Percentiles rank a stretch among this genome's conserved stretches.
These are phyloP conservation scores for Hippotragus niger DNA, from an alignment of 2,113 vertebrate species.

Conservation along the genomic window DNA sequence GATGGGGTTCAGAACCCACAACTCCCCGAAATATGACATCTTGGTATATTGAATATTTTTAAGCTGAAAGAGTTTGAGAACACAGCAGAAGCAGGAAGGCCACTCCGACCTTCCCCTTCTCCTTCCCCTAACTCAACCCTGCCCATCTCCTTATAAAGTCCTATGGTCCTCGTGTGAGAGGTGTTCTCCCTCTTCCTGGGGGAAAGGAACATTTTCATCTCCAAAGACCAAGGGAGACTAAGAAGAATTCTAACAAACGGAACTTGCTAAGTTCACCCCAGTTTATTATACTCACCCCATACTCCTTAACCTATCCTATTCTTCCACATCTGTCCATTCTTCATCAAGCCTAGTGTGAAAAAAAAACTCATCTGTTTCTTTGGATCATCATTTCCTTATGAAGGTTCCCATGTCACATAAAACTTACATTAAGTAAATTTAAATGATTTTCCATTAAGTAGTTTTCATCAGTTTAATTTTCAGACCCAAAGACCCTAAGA, in stretches of 20 bases:
- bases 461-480: background rate
- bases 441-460: background rate
- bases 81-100: background rate
- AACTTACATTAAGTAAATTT: background rate
- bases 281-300: background rate
- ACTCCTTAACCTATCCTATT: background rate
- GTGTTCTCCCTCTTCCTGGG: background rate
- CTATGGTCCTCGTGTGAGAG: background rate
- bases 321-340: background rate
- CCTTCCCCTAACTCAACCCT: background rate
- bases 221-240: background rate
- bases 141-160: background rate
- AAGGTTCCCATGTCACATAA: background rate
- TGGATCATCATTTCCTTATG: background rate
- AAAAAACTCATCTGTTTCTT: background rate
- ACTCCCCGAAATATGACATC: background rate
- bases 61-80: background rate
- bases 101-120: background rate
- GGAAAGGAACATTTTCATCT: background rate
- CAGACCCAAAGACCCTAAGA: background rate
- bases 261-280: background rate
- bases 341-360: background rate
- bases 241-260: background rate
- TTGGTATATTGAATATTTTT: background rate
- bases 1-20: background rate